Base-by-base conservation (phyloP, 1,140 invertebrate species). In the Gryon sp. region DNA sequence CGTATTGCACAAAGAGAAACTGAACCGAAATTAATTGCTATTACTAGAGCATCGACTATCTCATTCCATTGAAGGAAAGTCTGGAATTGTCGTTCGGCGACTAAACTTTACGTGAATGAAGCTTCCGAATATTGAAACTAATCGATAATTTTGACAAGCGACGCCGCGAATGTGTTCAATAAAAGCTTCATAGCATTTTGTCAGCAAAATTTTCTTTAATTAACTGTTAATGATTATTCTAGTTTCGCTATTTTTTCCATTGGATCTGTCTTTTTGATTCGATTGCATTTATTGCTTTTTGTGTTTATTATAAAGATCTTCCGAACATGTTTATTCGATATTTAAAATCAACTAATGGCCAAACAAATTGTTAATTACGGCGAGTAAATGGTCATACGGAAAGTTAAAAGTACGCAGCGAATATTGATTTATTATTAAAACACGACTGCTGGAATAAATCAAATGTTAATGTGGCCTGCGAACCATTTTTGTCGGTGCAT, bases 11-110 rank as follows among this genome's bases (percentile, higher is more conserved):
- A 77, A 77, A 77, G 66, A 40, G 45, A 50, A 73, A 69, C 40
- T 57, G 34, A 50, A 62, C 46, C 20, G 55, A 68, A 62, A 77
- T 68, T 68, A 77, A 77, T 77, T 72, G 53, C 68, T 72, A 43
- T 65, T 66, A 60, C 60, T 40, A n/a, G n/a, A 50, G 20, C 46
- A 43, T 69, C 41, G 46, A 15, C 63, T 69, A 50, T 70, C 60
- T 62, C 66, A 7, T 70, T 59, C 41, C 43, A 30, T 62, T 46
- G 48, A 66, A 59, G 28, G 20, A 9, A 26, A 26, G 30, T 68
- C 59, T 76, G 73, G 43, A 45, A 65, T 76, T 69, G 73, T 76
- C 63, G 55, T 60, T 43, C 62, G 16, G 16, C 38, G 53, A 34
- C 53, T 24, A 45, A 74, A 74, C 60, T 65, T 74, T 66, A 50